A percentile compares a stretch with the other conserved stretches of the same genome.
These are phyloP conservation scores for Sphaerophoria taeniata DNA, from an alignment of 2,888 invertebrate species.

Conservation along the genomic window DNA sequence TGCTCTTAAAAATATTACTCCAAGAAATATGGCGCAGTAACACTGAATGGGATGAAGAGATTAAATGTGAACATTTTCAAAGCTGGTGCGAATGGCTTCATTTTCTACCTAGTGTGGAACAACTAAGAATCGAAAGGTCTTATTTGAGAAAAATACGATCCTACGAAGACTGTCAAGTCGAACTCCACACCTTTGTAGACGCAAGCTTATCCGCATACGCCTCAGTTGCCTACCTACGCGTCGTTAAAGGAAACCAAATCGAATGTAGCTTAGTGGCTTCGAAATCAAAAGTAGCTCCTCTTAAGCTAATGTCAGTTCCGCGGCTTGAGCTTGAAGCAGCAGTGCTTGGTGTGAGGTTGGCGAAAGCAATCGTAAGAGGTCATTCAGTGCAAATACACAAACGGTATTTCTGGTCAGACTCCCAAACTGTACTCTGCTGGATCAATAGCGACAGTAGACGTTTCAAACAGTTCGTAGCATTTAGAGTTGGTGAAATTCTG, in stretches of 20 bases:
- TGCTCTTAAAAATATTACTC: slow-evolving; percentile 75
- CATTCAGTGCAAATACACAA: slow-evolving; percentile 39
- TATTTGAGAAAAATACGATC: slow-evolving; percentile 34
- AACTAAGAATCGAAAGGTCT: background rate
- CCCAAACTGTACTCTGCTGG: slow-evolving; percentile 8
- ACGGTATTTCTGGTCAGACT: background rate
- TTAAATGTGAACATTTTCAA: slow-evolving; percentile 40
- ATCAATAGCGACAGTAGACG: background rate
- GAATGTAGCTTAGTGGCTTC: slow-evolving; percentile 25
- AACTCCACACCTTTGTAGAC: too few relatives aligned
- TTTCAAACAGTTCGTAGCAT: slow-evolving; percentile 18
- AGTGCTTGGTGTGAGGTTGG: slow-evolving; percentile 30
- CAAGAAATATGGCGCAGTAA: slow-evolving; percentile 71
- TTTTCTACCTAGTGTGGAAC: slow-evolving; percentile 43
- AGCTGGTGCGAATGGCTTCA: slow-evolving; percentile 75
- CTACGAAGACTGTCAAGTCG: slow-evolving; percentile 46
- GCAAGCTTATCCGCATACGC: slow-evolving; percentile 26
- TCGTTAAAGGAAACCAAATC: background rate
- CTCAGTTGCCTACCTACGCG: slow-evolving; percentile 21
- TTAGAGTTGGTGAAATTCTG: slow-evolving; percentile 9
- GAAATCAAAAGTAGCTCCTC: slow-evolving; percentile 26
- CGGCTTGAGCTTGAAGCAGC: slow-evolving; percentile 34
- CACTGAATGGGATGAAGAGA: slow-evolving; percentile 33
- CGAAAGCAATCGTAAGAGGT: background rate
- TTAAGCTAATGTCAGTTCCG: slow-evolving; percentile 21